Conservation (phyloP, 1,140 invertebrate species). For the Augochlora pura region DNA sequence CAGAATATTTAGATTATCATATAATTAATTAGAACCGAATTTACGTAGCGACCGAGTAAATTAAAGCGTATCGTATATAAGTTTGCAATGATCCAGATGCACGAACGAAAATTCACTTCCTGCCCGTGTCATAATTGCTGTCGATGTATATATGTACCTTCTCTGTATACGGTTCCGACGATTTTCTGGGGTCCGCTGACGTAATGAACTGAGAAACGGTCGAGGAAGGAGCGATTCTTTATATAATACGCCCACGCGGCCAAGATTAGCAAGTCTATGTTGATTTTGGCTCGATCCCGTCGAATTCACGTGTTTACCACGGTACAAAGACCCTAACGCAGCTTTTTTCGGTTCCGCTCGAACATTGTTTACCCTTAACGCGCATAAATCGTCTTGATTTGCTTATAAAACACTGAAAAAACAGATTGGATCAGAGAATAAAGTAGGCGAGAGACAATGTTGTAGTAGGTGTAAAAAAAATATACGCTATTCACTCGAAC, state of each 20-base stretch:
- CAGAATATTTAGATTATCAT: too few species aligned
- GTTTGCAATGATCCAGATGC: background rate
- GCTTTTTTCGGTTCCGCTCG: background rate
- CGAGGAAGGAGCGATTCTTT: slow-evolving; percentile 68
- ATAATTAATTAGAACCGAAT: too few species aligned
- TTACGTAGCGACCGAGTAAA: too few species aligned
- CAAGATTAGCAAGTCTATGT: slow-evolving; percentile 70
- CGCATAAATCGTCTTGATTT: background rate
- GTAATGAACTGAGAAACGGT: slow-evolving; percentile 48
- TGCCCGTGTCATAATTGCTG: background rate
- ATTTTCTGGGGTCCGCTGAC: background rate
- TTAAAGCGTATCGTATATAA: too few species aligned
- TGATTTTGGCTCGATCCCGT: slow-evolving; percentile 59
- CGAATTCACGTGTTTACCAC: slow-evolving; percentile 62
- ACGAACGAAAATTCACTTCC: background rate
- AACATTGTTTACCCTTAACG: background rate
- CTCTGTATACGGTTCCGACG: background rate
- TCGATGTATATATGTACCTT: too few species aligned
- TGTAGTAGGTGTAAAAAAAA: too few species aligned
- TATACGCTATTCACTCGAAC: too few species aligned
- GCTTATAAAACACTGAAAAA: background rate
- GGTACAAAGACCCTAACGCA: slow-evolving; percentile 63
- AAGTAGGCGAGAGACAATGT: too few species aligned
- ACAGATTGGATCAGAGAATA: too few species aligned
- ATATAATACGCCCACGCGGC: slow-evolving; percentile 69